Conservation (phyloP, 1,140 invertebrate species). For the Proales similis region DNA sequence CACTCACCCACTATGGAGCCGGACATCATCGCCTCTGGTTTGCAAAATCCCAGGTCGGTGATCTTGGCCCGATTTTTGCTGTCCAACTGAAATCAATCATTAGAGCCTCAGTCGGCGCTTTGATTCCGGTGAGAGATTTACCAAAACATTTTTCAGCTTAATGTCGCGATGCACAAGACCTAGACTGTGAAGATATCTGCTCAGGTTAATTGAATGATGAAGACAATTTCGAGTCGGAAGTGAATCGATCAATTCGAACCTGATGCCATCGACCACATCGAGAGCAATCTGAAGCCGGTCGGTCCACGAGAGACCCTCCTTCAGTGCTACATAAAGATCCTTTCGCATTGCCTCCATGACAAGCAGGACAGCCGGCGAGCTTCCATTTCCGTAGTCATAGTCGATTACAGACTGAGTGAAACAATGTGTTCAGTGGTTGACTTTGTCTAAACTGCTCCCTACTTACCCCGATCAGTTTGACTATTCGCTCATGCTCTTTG, state of each 20-base stretch:
- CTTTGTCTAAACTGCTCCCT: not conserved
- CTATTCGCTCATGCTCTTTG: conserved; percentile 72
- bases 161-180: conserved; percentile 81
- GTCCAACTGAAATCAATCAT: conserved; percentile 59
- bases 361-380: conserved; percentile 67
- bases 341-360: conserved; percentile 65
- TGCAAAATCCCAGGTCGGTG: conserved; percentile 82
- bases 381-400: conserved; percentile 63
- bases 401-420: conserved; percentile 66
- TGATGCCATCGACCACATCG: conserved; percentile 66
- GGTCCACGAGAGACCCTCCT: conserved; percentile 43
- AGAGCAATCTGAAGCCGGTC: conserved; percentile 62
- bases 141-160: conserved; percentile 79
- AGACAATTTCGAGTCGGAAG: conserved; percentile 73
- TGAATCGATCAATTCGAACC: conserved; percentile 76
- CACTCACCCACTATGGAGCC: conserved; percentile 57
- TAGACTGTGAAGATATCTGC: conserved; percentile 75
- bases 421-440: not conserved
- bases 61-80: conserved; percentile 67
- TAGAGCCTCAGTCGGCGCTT: not conserved
- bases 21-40: conserved; percentile 81
- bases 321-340: conserved; percentile 74
- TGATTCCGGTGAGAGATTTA: conserved; percentile 46
- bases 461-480: conserved; percentile 63
- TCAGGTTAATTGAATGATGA: conserved; percentile 64